Conservation (phyloP, 23 tunicate genomes). For the Trididemnum miniatum region DNA sequence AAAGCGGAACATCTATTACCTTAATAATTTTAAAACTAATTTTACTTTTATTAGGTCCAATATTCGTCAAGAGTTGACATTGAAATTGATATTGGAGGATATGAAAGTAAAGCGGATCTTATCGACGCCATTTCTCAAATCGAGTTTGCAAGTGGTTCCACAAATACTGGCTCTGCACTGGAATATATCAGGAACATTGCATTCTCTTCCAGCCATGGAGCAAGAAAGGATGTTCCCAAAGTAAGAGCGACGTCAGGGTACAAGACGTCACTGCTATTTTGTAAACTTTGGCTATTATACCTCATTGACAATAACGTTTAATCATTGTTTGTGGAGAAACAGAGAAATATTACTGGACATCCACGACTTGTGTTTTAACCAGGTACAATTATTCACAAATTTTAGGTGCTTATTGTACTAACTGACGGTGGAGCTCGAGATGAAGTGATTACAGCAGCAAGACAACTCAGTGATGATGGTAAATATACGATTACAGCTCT, state of each 20-base stretch:
- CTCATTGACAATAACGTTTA: too few species aligned
- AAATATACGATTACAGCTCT: too few species aligned
- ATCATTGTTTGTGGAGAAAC: too few species aligned
- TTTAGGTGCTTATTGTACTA: constrained; percentile 68
- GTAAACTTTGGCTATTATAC: too few species aligned
- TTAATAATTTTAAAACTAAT: not conserved
- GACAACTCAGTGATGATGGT: constrained; percentile 46
- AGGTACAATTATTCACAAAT: too few species aligned
- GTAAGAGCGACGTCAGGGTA: too few species aligned
- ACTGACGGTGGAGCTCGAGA: constrained; percentile 83
- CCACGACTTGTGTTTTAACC: too few species aligned
- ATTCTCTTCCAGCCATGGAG: constrained; percentile 56
- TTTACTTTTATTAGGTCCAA: constrained; percentile 38
- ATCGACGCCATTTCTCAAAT: constrained; percentile 44
- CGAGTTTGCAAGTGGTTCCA: constrained; percentile 47
- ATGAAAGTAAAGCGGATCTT: constrained; percentile 48
- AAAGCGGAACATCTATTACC: too few species aligned
- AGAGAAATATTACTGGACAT: too few species aligned
- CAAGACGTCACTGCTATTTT: too few species aligned
- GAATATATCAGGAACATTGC: constrained; percentile 50
- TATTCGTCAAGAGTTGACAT: constrained; percentile 47
- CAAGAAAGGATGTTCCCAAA: constrained; percentile 62
- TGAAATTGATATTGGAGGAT: constrained; percentile 64
- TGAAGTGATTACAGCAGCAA: constrained; percentile 46
- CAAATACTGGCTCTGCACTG: constrained; percentile 70